Percentiles rank a stretch among this genome's conserved stretches.
Evolutionary conservation across 2,797 vertebrate species (phyloP).

Genomic region (Lutra lutra): DNA sequence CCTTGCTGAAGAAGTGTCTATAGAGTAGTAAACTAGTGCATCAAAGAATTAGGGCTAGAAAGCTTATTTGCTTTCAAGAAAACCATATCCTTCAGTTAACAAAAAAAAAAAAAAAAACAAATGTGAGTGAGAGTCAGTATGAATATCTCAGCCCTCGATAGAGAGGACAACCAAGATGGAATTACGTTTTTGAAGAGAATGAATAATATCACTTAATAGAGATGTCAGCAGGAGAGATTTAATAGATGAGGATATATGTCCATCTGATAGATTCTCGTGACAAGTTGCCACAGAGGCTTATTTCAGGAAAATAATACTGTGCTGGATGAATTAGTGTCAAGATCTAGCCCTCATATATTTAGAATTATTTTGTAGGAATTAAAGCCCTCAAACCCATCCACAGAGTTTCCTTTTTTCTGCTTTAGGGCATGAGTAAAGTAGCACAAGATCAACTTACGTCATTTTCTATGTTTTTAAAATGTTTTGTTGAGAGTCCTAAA

Average conservation of each 20-base stretch:
- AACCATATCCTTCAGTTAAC: neutral
- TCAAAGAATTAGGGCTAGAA: neutral
- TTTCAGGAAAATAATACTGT: neutral
- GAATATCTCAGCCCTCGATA: neutral
- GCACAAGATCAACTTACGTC: neutral
- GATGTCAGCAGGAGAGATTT: neutral
- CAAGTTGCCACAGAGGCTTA: neutral
- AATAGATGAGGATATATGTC: neutral
- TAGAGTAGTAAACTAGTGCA: neutral
- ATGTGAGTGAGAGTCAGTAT: neutral
- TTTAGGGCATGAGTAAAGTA: neutral
- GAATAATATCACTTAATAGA: neutral
- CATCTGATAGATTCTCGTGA: neutral
- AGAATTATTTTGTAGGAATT: neutral
- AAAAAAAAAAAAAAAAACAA: neutral
- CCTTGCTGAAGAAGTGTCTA: neutral
- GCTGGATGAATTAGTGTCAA: conserved; percentile 4
- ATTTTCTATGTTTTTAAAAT: neutral
- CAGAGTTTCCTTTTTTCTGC: neutral
- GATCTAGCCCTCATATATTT: neutral
- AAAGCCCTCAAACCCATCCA: neutral
- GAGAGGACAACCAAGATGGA: neutral
- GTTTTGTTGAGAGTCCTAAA: neutral
- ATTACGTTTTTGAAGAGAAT: neutral
- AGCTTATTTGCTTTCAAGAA: neutral